Evolutionary conservation across 2,797 vertebrate species (phyloP).

Genomic region (Loris lydekkerianus): DNA sequence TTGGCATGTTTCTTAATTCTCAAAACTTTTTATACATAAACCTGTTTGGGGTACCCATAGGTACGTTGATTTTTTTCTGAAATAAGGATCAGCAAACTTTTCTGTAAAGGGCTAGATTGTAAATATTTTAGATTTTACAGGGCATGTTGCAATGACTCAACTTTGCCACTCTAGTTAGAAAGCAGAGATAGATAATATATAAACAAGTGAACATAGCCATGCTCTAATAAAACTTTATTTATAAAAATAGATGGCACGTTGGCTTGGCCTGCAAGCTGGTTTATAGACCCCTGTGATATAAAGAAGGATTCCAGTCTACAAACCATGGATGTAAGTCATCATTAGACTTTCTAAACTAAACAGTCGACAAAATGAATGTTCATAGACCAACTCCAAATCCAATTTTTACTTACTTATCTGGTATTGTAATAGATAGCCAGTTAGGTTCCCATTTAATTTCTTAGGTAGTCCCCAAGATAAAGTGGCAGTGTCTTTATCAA

Average conservation of each 20-base stretch:
- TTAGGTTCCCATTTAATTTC: constrained; percentile 94
- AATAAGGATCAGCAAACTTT: not conserved
- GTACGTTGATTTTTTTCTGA: not conserved
- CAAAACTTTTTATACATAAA: not conserved
- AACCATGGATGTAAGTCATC: not conserved
- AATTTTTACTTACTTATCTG: constrained; percentile 94
- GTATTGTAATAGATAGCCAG: constrained; percentile 94
- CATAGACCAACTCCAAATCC: not conserved
- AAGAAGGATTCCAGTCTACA: not conserved
- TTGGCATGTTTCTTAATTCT: not conserved
- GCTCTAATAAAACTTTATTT: not conserved
- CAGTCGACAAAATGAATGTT: not conserved
- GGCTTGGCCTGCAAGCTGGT: not conserved
- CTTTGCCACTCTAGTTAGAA: not conserved
- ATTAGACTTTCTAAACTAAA: not conserved
- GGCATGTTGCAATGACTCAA: accelerated
- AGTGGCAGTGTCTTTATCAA: constrained; percentile 92
- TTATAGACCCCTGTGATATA: not conserved
- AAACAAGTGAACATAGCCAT: not conserved
- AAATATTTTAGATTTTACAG: not conserved
- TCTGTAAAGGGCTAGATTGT: not conserved
- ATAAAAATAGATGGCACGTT: too few species aligned
- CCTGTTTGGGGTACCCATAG: not conserved
- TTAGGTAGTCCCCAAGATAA: constrained; percentile 94
- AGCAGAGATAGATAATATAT: not conserved